phyloP scores from a whole-genome alignment of 2,888 invertebrate species.

The Drosophila melanosoma region DNA sequence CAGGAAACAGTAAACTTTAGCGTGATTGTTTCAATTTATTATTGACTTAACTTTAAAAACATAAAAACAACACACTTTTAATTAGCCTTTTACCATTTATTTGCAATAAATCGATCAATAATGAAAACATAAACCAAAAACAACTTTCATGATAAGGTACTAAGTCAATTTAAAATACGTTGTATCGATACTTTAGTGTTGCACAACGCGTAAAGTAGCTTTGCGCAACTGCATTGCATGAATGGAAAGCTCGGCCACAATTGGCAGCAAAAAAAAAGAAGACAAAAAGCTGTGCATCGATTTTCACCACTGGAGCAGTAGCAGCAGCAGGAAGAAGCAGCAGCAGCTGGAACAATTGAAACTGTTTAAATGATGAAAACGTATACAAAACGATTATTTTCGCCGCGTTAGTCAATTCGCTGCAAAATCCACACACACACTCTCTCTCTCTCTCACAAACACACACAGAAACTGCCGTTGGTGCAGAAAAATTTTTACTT shows the following conservation, averaged over 20 bases:
- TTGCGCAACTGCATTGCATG: slow-evolving; percentile 56
- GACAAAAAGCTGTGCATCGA: slow-evolving; percentile 50
- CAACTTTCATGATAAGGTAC: slow-evolving; percentile 3
- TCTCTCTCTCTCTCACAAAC: slow-evolving; percentile 1
- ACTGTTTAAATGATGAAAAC: slow-evolving; percentile 66
- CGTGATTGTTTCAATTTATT: slow-evolving; percentile 28
- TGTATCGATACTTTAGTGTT: slow-evolving; percentile 45
- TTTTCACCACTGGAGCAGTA: slow-evolving; percentile 67
- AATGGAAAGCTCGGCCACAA: slow-evolving; percentile 59
- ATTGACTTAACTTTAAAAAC: slow-evolving; percentile 33
- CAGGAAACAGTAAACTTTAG: slow-evolving; percentile 82
- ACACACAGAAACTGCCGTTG: slow-evolving; percentile 21
- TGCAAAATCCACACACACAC: slow-evolving; percentile 39
- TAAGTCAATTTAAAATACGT: slow-evolving; percentile 1
- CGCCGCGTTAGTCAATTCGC: slow-evolving; percentile 68
- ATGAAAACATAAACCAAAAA: slow-evolving; percentile 16
- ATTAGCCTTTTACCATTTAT: slow-evolving; percentile 11
- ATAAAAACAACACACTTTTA: neutral
- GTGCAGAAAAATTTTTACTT: slow-evolving; percentile 51
- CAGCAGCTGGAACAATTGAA: slow-evolving; percentile 54
- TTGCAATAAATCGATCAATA: slow-evolving; percentile 36
- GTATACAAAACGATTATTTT: slow-evolving; percentile 70
- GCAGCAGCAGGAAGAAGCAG: slow-evolving; percentile 51
- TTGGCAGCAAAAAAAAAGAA: slow-evolving; percentile 27
- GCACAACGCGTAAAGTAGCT: neutral